Base-by-base conservation (phyloP, 2,113 vertebrate genomes). In the Anoura caudifer region DNA sequence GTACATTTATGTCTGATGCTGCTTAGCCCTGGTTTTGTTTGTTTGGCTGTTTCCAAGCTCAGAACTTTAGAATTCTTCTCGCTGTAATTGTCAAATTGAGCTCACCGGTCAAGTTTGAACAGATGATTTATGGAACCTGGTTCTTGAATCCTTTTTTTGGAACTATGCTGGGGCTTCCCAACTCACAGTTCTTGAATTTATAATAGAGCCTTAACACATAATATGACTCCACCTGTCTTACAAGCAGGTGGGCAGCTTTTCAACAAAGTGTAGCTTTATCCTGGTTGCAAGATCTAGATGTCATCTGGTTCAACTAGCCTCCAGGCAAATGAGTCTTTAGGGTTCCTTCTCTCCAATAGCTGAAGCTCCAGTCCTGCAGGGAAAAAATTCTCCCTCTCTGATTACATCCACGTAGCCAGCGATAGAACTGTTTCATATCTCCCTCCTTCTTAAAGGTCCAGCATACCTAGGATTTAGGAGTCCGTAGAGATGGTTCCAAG, bases 331-430 rank as follows among this genome's bases (percentile, higher is more conserved):
- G 77, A 77, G 63, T 85, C 33, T 92, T 90, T 26, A 65, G 4
- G 14, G 28, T 47, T 70, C 80, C 9, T 31, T 86, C 26, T 41
- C 24, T 89, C 56, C 50, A 75, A 56, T 1, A 82, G 10, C 26
- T 80, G 81, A 67, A 87, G 28, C n/a, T 82, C 3, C 54, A 90
- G n/a, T 41, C n/a, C 31, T 84, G 72, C 9, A 50, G 36, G n/a
- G 52, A 80, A 90, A 82, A 93, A 93, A 89, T 52, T 59, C 16
- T 45, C 19, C 63, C 28, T 94, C 96, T 95, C 91, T 85, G 33
- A 95, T 91, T 91, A 63, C 3, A 91, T 65, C 61, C 36, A n/a
- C 59, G 16, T 45, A 63, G 33, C 38, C 52, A 81, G 41, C 36
- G 45, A 77, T 0, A 83, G 63, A 77, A 91, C 2, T 20, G 26